Evolutionary conservation across 2,797 vertebrate species (phyloP).

Genomic region (Chromis chromis): DNA sequence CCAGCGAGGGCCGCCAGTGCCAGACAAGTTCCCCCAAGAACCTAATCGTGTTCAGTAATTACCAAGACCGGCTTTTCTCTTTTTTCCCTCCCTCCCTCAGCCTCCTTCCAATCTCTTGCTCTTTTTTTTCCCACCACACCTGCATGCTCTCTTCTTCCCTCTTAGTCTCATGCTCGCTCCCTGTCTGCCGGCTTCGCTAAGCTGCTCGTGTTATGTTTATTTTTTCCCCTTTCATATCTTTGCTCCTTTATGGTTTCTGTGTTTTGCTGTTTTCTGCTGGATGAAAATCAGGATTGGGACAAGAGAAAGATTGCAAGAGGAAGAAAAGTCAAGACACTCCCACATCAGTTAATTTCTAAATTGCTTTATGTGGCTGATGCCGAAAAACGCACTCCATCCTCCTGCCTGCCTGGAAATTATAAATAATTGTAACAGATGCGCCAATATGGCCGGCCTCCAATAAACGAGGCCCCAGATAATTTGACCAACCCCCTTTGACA

Average conservation of each 20-base stretch:
- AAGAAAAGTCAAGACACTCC: constrained; percentile 91
- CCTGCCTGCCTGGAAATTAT: constrained; percentile 97
- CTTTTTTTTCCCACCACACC: constrained; percentile 58
- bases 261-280: constrained; percentile 80
- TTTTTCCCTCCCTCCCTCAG: constrained; percentile 42
- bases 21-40: constrained; percentile 99
- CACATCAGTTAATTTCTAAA: constrained; percentile 99
- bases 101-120: constrained; percentile 37
- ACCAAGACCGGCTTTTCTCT: constrained; percentile 83
- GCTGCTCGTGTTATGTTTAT: constrained; percentile 40
- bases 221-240: constrained; percentile 5
- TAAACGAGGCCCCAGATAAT: constrained; percentile 99
- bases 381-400: constrained; percentile 90
- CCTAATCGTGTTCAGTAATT: constrained; percentile 99
- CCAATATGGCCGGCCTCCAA: constrained; percentile 99
- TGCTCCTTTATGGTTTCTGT: constrained; percentile 31
- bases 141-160: constrained; percentile 54
- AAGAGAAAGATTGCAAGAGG: constrained; percentile 46
- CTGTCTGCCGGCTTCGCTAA: constrained; percentile 38
- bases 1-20: constrained; percentile 91
- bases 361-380: constrained; percentile 98
- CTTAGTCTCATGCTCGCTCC: constrained; percentile 37
- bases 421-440: constrained; percentile 99
- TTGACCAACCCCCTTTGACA: constrained; percentile 99
- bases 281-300: constrained; percentile 87